Evolutionary conservation across 1,140 invertebrate species (phyloP).

Genomic region (Carcinoscorpius rotundicauda): DNA sequence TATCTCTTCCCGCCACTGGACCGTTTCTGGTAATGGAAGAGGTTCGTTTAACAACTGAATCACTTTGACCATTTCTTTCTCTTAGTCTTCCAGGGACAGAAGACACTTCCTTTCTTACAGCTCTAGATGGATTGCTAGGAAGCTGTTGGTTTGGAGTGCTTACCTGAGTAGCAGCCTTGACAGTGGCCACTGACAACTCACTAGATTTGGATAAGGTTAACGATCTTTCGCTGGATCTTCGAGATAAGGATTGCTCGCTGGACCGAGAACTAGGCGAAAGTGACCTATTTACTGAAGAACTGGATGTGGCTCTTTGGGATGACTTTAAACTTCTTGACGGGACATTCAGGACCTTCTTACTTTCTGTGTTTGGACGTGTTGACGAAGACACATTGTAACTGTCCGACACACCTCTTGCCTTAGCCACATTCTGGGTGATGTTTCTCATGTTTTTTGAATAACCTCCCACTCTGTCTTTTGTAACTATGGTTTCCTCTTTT

Average conservation of each 20-base stretch:
- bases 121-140: not conserved
- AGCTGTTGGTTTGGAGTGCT: constrained; percentile 1
- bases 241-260: constrained; percentile 12
- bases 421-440: too few species aligned
- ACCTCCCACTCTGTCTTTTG: not conserved
- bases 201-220: constrained; percentile 16
- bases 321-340: not conserved
- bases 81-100: not conserved
- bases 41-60: not conserved
- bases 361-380: not conserved
- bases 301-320: constrained; percentile 9
- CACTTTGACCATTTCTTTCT: not conserved
- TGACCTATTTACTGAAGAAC: constrained; percentile 14
- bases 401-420: not conserved
- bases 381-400: not conserved
- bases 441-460: too few species aligned
- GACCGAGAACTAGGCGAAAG: constrained; percentile 11
- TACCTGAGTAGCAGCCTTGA: constrained; percentile 10
- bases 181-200: constrained; percentile 13
- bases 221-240: constrained; percentile 13
- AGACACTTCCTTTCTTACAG: not conserved
- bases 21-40: not conserved
- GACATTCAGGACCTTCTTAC: not conserved
- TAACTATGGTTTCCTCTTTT: not conserved
- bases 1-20: constrained; percentile 3